Conservation (phyloP, 2,888 invertebrate species). For the Drosophila demipolita region DNA sequence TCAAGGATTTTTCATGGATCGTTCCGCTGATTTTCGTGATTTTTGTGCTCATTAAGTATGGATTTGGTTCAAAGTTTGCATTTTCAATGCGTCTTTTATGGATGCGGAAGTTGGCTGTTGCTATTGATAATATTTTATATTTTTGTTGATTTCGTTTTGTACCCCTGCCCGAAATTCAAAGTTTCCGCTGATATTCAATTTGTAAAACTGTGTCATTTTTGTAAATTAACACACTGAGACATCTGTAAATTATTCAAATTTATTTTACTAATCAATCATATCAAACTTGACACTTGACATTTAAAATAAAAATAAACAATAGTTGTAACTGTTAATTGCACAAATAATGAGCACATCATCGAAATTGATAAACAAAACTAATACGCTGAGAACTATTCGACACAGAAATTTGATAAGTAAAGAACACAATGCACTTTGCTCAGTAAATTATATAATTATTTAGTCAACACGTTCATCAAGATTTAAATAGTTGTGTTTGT, state of each 20-base stretch:
- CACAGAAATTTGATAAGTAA: not conserved
- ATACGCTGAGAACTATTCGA: not conserved
- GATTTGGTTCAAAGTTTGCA: slow-evolving; percentile 73
- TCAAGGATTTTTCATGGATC: slow-evolving; percentile 64
- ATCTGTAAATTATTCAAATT: slow-evolving; percentile 17
- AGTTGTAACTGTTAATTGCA: slow-evolving; percentile 5
- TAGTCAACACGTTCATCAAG: slow-evolving; percentile 1
- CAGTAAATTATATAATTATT: not conserved
- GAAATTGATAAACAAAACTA: slow-evolving; percentile 1
- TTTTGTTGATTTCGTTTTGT: slow-evolving; percentile 2
- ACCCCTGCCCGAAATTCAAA: slow-evolving; percentile 35
- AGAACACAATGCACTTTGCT: slow-evolving; percentile 1
- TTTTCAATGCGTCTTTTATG: slow-evolving; percentile 48
- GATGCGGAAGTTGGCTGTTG: slow-evolving; percentile 59
- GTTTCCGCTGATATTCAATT: slow-evolving; percentile 5
- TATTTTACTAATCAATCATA: slow-evolving; percentile 6
- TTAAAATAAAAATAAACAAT: not conserved
- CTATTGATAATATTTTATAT: not conserved
- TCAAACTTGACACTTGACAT: slow-evolving; percentile 19
- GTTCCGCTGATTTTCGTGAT: slow-evolving; percentile 13
- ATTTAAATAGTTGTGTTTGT: not conserved
- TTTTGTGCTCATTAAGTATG: slow-evolving; percentile 59
- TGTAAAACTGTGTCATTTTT: slow-evolving; percentile 58
- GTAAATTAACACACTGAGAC: slow-evolving; percentile 42
- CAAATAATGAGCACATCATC: not conserved